phyloP scores from a whole-genome alignment of 2,888 invertebrate genomes.

The Cataglyphis cursor region DNA sequence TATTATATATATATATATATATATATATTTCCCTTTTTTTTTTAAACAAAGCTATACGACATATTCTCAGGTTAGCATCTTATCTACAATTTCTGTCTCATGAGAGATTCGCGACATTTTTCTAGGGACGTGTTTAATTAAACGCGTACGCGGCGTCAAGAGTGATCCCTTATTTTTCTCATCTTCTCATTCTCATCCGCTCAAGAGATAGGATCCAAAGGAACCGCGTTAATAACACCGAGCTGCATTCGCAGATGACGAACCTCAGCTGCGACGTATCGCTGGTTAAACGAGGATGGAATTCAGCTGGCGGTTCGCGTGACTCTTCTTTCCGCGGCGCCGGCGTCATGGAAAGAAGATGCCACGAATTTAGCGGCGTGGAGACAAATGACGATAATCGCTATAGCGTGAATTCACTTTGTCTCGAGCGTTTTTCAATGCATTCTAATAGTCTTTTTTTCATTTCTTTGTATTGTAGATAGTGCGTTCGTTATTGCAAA shows the following conservation, averaged over 20 bases:
- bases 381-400: not conserved
- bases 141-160: not conserved
- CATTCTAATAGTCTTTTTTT: not conserved
- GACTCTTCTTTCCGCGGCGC: constrained; percentile 35
- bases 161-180: constrained; percentile 34
- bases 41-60: not conserved
- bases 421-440: not conserved
- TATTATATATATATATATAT: not conserved
- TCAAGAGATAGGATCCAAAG: constrained; percentile 5
- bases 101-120: not conserved
- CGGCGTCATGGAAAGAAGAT: constrained; percentile 39
- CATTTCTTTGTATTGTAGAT: not conserved
- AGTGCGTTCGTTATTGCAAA: not conserved
- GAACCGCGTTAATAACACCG: constrained; percentile 32
- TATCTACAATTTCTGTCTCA: not conserved
- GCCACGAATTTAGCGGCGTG: constrained; percentile 42
- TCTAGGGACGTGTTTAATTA: constrained; percentile 7
- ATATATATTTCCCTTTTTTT: not conserved
- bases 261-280: constrained; percentile 36
- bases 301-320: constrained; percentile 48
- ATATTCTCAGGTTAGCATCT: not conserved
- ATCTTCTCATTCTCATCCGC: constrained; percentile 25
- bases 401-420: constrained; percentile 22
- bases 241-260: constrained; percentile 29
- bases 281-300: constrained; percentile 29